Conservation (phyloP, 2,113 vertebrate species). For the Sardina pilchardus region DNA sequence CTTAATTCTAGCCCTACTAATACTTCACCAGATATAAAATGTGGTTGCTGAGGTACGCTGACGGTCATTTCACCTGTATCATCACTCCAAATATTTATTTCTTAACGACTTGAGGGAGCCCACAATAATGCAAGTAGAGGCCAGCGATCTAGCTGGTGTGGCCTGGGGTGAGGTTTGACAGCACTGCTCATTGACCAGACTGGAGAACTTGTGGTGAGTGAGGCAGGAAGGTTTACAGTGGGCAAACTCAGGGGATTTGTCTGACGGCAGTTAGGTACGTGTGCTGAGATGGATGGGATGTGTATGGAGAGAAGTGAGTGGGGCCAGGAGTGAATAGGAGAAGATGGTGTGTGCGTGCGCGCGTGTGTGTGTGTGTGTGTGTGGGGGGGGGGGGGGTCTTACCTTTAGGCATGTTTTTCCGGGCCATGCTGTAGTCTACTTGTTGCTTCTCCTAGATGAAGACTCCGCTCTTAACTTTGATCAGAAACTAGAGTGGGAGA, state of each 20-base stretch:
- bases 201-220: background rate
- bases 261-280: background rate
- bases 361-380: conserved; percentile 1
- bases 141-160: background rate
- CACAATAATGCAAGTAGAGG: background rate
- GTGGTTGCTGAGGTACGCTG: background rate
- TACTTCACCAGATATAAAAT: background rate
- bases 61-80: background rate
- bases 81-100: background rate
- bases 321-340: background rate
- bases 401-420: conserved; percentile 74
- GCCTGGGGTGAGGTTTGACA: background rate
- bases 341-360: background rate
- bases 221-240: background rate
- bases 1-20: background rate
- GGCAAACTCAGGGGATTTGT: background rate
- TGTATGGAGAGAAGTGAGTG: background rate
- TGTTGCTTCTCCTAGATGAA: conserved; percentile 10
- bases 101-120: background rate
- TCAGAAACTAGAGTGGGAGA: background rate
- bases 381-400: conserved; percentile 28
- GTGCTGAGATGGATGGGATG: background rate
- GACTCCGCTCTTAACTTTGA: background rate
- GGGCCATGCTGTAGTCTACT: conserved; percentile 65
- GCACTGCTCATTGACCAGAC: background rate